phyloP scores from a whole-genome alignment of 2,113 vertebrate genomes.

The Pionites leucogaster region DNA sequence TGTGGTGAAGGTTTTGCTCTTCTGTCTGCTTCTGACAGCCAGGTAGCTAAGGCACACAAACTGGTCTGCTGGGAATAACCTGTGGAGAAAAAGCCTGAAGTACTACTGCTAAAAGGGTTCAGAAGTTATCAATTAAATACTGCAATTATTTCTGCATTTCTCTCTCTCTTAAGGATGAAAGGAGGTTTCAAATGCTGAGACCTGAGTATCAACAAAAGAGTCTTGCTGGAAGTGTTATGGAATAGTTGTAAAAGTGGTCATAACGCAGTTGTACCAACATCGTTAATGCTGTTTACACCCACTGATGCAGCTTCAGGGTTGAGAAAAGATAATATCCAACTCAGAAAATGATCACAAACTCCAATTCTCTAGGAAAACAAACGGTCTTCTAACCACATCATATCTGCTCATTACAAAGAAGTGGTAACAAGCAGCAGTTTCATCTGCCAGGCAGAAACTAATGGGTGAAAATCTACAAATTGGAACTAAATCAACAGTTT shows the following conservation, averaged over 20 bases:
- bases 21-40: not conserved
- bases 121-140: not conserved
- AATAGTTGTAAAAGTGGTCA: not conserved
- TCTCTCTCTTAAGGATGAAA: not conserved
- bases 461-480: not conserved
- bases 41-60: not conserved
- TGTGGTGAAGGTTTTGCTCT: not conserved
- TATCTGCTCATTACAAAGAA: not conserved
- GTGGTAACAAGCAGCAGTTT: not conserved
- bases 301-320: not conserved
- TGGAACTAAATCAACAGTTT: not conserved
- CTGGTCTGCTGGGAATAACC: not conserved
- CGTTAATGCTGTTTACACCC: not conserved
- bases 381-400: not conserved
- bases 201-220: not conserved
- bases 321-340: not conserved
- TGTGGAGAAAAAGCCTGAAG: not conserved
- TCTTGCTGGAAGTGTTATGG: not conserved
- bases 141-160: not conserved
- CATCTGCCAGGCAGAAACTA: not conserved
- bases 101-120: not conserved
- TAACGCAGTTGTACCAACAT: not conserved
- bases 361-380: not conserved
- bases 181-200: not conserved
- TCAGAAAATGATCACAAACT: not conserved